These are phyloP conservation scores for Ferrisia virgata DNA, from an alignment of 2,888 invertebrate species.

Conservation along the genomic window DNA sequence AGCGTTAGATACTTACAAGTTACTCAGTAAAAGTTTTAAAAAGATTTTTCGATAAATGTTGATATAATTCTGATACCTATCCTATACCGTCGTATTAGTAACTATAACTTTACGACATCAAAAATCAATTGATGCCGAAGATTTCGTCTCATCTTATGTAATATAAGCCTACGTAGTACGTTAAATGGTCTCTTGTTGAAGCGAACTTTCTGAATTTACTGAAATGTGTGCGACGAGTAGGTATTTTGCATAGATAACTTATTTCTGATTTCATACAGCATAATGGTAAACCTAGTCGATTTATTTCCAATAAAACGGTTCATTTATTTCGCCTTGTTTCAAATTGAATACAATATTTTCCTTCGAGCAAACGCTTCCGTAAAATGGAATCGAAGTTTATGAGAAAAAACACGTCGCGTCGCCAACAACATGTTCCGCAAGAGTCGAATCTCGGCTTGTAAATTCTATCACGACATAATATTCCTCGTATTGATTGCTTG, in stretches of 20 bases:
- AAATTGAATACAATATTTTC: background rate
- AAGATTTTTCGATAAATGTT: background rate
- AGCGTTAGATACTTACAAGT: background rate
- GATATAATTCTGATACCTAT: background rate
- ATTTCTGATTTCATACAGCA: constrained; percentile 3
- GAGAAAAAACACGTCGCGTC: background rate
- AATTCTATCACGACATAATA: too few species aligned
- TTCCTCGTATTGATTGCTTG: too few species aligned
- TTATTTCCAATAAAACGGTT: constrained; percentile 9
- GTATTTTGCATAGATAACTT: constrained; percentile 4
- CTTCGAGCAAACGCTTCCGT: background rate
- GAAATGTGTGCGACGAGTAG: background rate
- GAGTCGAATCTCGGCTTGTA: background rate
- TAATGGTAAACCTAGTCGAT: background rate
- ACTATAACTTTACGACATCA: background rate
- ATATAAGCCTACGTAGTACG: background rate
- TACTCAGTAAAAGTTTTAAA: background rate
- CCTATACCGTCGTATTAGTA: background rate
- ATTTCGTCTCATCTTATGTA: background rate
- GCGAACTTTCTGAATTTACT: background rate
- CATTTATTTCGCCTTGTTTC: background rate
- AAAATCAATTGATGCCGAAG: background rate
- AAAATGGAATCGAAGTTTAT: background rate
- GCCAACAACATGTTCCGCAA: background rate
- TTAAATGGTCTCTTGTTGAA: background rate